phyloP scores from a whole-genome alignment of 1,140 invertebrate species.

The Pygmarrhopalites habei region DNA sequence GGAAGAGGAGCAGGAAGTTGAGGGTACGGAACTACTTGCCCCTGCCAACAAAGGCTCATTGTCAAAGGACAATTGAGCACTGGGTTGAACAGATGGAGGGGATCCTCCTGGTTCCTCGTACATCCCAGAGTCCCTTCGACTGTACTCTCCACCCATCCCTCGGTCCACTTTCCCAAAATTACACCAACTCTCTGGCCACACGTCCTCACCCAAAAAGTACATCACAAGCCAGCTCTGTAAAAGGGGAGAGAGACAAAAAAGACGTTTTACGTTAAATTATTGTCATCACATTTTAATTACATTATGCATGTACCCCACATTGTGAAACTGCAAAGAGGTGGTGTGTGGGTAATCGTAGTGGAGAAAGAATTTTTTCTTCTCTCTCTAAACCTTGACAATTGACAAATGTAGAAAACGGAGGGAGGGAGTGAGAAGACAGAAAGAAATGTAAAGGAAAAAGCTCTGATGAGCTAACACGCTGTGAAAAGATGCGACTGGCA shows the following conservation, averaged over 20 bases:
- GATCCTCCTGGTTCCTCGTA: constrained; percentile 25
- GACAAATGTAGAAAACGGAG: no score
- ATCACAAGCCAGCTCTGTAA: constrained; percentile 39
- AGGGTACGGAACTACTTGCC: constrained; percentile 1
- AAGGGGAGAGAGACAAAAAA: background rate
- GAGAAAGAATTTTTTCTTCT: no score
- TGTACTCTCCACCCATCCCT: no score
- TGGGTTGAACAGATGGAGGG: constrained; percentile 24
- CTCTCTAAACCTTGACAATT: no score
- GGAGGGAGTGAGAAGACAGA: no score
- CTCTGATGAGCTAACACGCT: no score
- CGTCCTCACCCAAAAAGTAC: constrained; percentile 39
- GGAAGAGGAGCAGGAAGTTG: constrained; percentile 12
- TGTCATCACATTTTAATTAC: background rate
- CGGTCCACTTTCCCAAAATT: constrained; percentile 12
- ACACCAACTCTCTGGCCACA: constrained; percentile 36
- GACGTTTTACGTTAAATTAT: background rate
- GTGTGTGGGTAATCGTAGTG: no score
- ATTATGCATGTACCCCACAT: no score
- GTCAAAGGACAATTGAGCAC: constrained; percentile 36
- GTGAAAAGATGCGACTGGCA: no score
- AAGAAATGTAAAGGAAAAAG: no score
- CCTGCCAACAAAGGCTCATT: constrained; percentile 25
- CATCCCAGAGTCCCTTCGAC: constrained; percentile 6
- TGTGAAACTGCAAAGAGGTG: no score